Conservation (phyloP, 2,113 vertebrate genomes). For the Rhinoderma darwinii region DNA sequence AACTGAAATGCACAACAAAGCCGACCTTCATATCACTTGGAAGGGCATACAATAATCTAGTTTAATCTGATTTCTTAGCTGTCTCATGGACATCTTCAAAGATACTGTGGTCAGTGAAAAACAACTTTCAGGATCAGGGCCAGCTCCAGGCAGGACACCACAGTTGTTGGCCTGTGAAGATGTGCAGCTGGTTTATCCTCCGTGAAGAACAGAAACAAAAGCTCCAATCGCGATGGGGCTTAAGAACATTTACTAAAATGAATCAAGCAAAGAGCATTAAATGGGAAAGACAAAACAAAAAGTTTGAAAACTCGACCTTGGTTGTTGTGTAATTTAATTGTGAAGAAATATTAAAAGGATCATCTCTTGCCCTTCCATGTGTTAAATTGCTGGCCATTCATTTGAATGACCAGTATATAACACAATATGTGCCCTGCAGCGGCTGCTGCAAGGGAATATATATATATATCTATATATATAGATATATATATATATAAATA, state of each 20-base stretch:
- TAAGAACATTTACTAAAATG: background rate
- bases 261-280: background rate
- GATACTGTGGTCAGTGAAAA: background rate
- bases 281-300: background rate
- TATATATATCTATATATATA: too few relatives aligned
- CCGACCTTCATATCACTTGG: background rate
- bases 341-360: too few relatives aligned
- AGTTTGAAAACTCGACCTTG: background rate
- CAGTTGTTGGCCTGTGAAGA: background rate
- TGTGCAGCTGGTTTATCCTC: constrained; percentile 16
- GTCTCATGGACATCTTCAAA: background rate
- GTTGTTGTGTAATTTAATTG: background rate
- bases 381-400: too few relatives aligned
- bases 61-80: background rate
- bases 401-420: too few relatives aligned
- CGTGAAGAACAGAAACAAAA: background rate
- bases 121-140: constrained; percentile 39
- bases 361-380: too few relatives aligned
- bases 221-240: background rate
- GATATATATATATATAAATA: too few relatives aligned
- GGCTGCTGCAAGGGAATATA: too few relatives aligned
- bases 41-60: background rate
- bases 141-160: constrained; percentile 24
- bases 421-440: too few relatives aligned
- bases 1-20: background rate